These are phyloP conservation scores for Papilio aristodemus DNA, from an alignment of 1,140 invertebrate species.

Conservation along the genomic window DNA sequence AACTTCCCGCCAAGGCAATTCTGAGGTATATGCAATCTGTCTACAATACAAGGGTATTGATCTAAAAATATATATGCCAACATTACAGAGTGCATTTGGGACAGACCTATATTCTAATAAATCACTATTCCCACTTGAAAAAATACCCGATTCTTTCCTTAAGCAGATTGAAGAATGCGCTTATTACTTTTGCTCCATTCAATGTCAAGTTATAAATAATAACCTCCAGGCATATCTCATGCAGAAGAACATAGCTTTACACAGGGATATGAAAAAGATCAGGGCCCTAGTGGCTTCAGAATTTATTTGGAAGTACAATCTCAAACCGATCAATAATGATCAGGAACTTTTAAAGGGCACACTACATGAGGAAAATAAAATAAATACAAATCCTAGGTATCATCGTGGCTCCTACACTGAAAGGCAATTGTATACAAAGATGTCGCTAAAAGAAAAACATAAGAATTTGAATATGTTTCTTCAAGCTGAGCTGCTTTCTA, in stretches of 20 bases:
- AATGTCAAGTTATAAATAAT: conserved; percentile 83
- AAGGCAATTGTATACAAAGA: conserved; percentile 71
- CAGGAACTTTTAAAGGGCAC: conserved; percentile 71
- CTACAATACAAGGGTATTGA: conserved; percentile 82
- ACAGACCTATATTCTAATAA: conserved; percentile 65
- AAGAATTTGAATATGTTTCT: conserved; percentile 63
- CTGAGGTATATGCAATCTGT: conserved; percentile 94
- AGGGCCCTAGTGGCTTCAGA: conserved; percentile 72
- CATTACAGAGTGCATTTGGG: conserved; percentile 80
- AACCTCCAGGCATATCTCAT: conserved; percentile 83
- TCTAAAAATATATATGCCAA: conserved; percentile 71
- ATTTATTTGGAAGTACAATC: conserved; percentile 79
- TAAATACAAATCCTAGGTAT: conserved; percentile 74
- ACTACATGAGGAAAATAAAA: conserved; percentile 70
- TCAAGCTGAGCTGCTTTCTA: conserved; percentile 61
- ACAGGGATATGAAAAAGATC: conserved; percentile 75
- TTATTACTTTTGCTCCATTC: conserved; percentile 83
- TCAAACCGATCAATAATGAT: conserved; percentile 67
- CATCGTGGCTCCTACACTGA: conserved; percentile 80
- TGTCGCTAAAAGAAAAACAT: conserved; percentile 75
- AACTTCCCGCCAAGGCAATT: conserved; percentile 96
- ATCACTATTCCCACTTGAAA: conserved; percentile 82
- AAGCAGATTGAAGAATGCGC: conserved; percentile 84
- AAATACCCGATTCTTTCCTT: conserved; percentile 85
- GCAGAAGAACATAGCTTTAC: conserved; percentile 71